Base-by-base conservation (phyloP, 2,888 invertebrate species). In the Pelosia muscerda region DNA sequence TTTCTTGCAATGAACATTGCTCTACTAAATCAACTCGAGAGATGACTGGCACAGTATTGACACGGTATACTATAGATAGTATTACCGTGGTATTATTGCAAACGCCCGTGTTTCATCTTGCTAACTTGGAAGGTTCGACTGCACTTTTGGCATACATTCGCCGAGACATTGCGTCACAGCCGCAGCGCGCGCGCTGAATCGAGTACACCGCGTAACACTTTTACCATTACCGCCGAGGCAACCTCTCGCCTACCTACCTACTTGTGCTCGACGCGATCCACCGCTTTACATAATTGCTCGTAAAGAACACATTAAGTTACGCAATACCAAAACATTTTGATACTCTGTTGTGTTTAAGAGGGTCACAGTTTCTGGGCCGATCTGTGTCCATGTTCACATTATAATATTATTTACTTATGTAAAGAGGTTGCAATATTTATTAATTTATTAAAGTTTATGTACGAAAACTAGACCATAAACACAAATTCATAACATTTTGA, bases 101-200 rank as follows among this genome's bases (percentile, higher is more conserved):
- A 72, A 77, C 65, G 76, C 58, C 63, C 62, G 65, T 74, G 70
- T 72, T 73, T 69, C 61, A 74, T 75, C 71, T 76, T 68, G 63
- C 57, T 49, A 73, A 62, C 60, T 63, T 63, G 78, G 88, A 88
- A 90, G 91, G 90, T 88, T 90, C 83, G 86, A 84, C 87, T 94
- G 94, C 93, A 93, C 88, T 93, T 93, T 92, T 93, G 93, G 93
- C 94, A 94, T 89, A 95, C 92, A 94, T 94, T 93, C 88, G 90
- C 88, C 68, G 74, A 66, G 75, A 70, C 70, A 84, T 93, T 93
- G 93, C 93, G 89, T 93, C 89, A 92, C 83, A 71, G 53, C 69
- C 25, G 69, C 77, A 76, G 81, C 81, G 82, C 84, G 81, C 82
- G 82, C 84, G 83, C 84, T 82, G 89, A 88, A 92, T 89, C 88